Evolutionary conservation across 64 coral and sea anemone species (phyloP), one percentile per base, ranked within the genome.

Genomic region (Platygyra sinensis): DNA sequence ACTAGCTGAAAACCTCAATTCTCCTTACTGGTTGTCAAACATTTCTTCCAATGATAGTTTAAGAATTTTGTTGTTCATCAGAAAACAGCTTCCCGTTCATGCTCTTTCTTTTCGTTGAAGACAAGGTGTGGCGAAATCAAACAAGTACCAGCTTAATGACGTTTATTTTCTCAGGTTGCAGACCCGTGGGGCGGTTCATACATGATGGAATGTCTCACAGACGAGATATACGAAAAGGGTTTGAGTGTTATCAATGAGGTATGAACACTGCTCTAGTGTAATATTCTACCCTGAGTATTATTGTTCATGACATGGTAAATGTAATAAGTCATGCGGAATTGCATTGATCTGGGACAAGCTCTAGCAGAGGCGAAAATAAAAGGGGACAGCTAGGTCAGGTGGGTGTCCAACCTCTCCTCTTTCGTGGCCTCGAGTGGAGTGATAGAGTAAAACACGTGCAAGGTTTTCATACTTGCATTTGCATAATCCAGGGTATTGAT

Each of bases 131-230:
- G 14, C 52, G 7, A 55, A 55, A 19, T 67, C n/a, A n/a, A n/a
- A n/a, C 8, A n/a, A 22, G 8, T 67, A 22, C 8, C 24, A 5
- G 25, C 65, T 69, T 22, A 69, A 11, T 69, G 36, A 4, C 1
- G 7, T 77, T 24, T 46, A 8, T 50, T 24, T 76, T 16, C 10
- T 77, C 16, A 98, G 96, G 82, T 98, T 50, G 94, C 94, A 88
- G 96, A 98, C 82, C 96, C 96, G 1, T 98, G 93, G 96, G 96
- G 93, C 24, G 96, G 96, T 50, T 98, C 96, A 8, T 91, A 91
- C 51, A 89, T 98, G 87, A 98, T 98, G 96, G 96, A 98, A 76
- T 75, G 88, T 88, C 91, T 98, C 55, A 98, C 96, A 55, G 82
- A 95, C 77, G 96, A 98, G 39, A 76, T 98, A 36, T 98, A 98